Evolutionary conservation across 2,797 vertebrate species (phyloP).

Genomic region (Girardinus metallicus): DNA sequence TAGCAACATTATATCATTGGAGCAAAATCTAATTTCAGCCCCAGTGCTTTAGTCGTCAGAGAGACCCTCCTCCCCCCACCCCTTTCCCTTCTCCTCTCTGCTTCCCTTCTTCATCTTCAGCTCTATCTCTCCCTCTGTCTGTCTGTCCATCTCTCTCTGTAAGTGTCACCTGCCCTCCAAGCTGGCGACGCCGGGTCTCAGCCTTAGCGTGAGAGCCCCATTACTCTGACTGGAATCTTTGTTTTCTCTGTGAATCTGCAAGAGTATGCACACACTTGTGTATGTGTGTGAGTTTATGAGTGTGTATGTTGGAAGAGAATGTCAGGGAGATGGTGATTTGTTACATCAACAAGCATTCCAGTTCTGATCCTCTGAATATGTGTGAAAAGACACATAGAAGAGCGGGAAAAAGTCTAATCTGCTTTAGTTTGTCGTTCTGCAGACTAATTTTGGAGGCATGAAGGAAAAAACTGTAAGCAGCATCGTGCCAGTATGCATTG

Average conservation of each 20-base stretch:
- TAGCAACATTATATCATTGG: conserved; percentile 80
- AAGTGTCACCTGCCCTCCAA: conserved; percentile 77
- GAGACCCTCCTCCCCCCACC: conserved; percentile 23
- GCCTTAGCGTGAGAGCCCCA: conserved; percentile 77
- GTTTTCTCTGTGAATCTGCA: conserved; percentile 73
- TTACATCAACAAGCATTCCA: conserved; percentile 72
- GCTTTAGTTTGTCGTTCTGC: conserved; percentile 18
- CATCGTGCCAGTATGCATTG: not conserved
- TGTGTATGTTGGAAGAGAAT: conserved; percentile 59
- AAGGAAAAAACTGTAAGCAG: conserved; percentile 11
- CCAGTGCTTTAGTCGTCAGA: conserved; percentile 73
- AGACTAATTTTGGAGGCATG: conserved; percentile 23
- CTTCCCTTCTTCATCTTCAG: conserved; percentile 21
- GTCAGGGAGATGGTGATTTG: conserved; percentile 71
- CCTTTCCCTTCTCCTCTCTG: not conserved
- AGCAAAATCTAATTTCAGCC: conserved; percentile 80
- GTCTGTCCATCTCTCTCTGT: conserved; percentile 64
- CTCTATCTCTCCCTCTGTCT: conserved; percentile 37
- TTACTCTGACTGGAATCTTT: conserved; percentile 78
- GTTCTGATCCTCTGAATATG: conserved; percentile 46
- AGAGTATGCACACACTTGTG: conserved; percentile 32
- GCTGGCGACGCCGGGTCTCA: conserved; percentile 77
- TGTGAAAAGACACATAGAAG: conserved; percentile 26
- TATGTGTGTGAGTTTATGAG: conserved; percentile 31
- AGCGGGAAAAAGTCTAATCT: conserved; percentile 11